Base-by-base conservation (phyloP, 53 echinoderm and acorn worm species). In the Temnopleurus reevesii region DNA sequence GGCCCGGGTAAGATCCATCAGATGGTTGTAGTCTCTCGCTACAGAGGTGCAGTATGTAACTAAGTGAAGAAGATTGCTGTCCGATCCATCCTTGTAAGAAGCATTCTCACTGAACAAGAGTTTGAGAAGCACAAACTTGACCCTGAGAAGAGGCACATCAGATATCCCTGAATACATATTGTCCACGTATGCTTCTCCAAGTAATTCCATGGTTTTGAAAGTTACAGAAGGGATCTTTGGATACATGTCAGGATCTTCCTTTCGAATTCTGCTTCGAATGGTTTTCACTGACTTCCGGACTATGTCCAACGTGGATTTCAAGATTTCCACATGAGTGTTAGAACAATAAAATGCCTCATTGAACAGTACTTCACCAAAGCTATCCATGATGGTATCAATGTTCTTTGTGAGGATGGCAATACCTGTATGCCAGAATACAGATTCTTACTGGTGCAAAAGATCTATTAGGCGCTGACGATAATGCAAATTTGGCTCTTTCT, bases 301-400 rank as follows among this genome's bases (percentile, higher is more conserved):
- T n/a, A 41, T 41, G 5, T 66, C 36, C 36, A 66, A 41, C 21
- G 38, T 66, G 66, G 66, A 66, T 7, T 66, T 36, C 19, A 66
- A 66, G 66, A 41, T 66, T 2, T 66, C 66, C 18, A 66, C 8
- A n/a, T n/a, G n/a, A n/a, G n/a, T n/a, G n/a, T 36, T 66, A 38
- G 66, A 66, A 21, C 41, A 66, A 66, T 66, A n/a, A 41, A 66
- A 66, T 18, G 66, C 38, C 8, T 41, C 66, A 38, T 66, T 38
- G 13, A 66, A 66, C 3, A 66, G 38, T 41, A 66, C 21, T 66
- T 38, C 66, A 66, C 66, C 66, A n/a, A 66, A 66, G 41, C 66
- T 66, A 38, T 66, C 66, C 5, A 66, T 41, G 38, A 66, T 8
- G 4, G 38, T 26, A 5, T 29, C 19, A 18, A 0, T 41, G 41